Conservation (phyloP, 1,140 invertebrate genomes). For the Drosophila suzukii region DNA sequence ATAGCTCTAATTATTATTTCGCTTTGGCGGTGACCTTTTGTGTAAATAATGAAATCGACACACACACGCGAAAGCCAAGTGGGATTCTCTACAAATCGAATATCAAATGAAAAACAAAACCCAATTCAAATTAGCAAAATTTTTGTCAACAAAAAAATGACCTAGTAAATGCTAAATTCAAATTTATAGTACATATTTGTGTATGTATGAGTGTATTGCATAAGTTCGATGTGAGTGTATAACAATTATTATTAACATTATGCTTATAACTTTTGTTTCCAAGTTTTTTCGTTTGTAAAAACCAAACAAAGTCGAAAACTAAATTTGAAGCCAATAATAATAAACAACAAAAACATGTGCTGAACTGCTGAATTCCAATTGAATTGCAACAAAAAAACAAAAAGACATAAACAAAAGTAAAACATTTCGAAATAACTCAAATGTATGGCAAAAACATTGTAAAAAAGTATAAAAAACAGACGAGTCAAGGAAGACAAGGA, state of each 20-base stretch:
- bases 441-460: constrained; percentile 63
- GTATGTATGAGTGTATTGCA: constrained; percentile 68
- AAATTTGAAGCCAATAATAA: constrained; percentile 60
- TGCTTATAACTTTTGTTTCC: constrained; percentile 56
- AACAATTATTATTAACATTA: constrained; percentile 60
- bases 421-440: constrained; percentile 40
- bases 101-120: constrained; percentile 14
- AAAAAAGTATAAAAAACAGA: constrained; percentile 64
- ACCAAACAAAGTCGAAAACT: constrained; percentile 8
- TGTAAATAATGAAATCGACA: constrained; percentile 64
- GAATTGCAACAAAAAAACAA: constrained; percentile 39
- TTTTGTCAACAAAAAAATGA: constrained; percentile 68
- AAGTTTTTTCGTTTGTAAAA: constrained; percentile 62
- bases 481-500: constrained; percentile 23
- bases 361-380: constrained; percentile 53
- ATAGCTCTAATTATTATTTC: constrained; percentile 57
- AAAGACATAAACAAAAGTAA: constrained; percentile 20
- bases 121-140: constrained; percentile 78
- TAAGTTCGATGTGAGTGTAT: constrained; percentile 64
- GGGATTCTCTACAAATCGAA: constrained; percentile 54
- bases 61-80: constrained; percentile 38
- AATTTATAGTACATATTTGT: constrained; percentile 76
- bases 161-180: constrained; percentile 81
- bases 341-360: constrained; percentile 44
- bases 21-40: constrained; percentile 58